Base-by-base conservation (phyloP, 2,113 vertebrate species). In the Corvus hawaiiensis region DNA sequence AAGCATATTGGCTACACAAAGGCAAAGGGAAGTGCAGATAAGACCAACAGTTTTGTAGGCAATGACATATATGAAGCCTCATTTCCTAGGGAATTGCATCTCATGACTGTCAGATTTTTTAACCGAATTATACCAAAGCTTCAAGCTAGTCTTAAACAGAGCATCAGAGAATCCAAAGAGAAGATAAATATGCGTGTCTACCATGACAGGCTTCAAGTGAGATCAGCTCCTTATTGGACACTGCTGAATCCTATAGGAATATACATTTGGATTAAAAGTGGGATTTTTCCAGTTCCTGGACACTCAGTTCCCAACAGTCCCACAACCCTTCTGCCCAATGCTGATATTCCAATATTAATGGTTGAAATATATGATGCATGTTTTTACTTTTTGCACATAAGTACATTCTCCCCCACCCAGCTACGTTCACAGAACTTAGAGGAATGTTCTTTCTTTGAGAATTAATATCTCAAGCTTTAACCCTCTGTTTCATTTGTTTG, bases 61-160 rank as follows among this genome's bases (percentile, higher is more conserved):
- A 80, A 11, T 59, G 79, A 83, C 63, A 80, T 11, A 51, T 5
- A 71, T 11, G 69, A 67, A 89, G 51, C 51, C 48, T 90, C 72
- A 71, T 74, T 80, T 95, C 76, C 63, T 64, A 35, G 14, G 28
- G 74, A 93, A 90, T 16, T 85, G 62, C 62, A 49, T 52, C 54
- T 71, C 59, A n/a, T 55, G 63, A 95, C 76, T 86, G 58, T 54
- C 92, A 90, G 54, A 77, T 76, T 92, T 93, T 83, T 77, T 80
- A 92, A 95, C 46, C 0, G 8, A 94, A 95, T 96, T 83, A 88
- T 26, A 88, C 7, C 79, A 93, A 66, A 96, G 86, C 90, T 90
- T 90, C 56, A 71, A 68, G 72, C 51, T 80, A 88, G 63, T 69
- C 82, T 95, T 80, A 66, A 54, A 87, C 15, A 72, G 37, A 87